phyloP scores from a whole-genome alignment of 2,888 invertebrate genomes.

The Agrotis clavis region DNA sequence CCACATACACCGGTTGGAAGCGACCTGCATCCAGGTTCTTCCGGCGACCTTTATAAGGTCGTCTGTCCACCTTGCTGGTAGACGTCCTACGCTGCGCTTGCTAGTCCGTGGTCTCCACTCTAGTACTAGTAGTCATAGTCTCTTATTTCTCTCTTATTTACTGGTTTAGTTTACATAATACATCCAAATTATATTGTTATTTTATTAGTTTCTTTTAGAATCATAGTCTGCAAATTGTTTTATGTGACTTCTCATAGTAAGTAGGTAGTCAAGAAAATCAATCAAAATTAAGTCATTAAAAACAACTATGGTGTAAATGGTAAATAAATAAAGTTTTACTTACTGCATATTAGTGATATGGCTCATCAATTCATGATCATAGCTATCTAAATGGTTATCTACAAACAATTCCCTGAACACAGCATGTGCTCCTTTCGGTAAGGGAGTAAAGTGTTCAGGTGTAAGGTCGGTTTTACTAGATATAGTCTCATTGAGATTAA shows the following conservation, averaged over 20 bases:
- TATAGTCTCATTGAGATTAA: slow-evolving; percentile 71
- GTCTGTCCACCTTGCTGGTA: too few species aligned
- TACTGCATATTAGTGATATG: slow-evolving; percentile 85
- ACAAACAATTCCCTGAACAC: slow-evolving; percentile 86
- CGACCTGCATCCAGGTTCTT: too few species aligned
- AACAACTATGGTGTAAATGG: background rate
- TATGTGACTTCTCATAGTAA: background rate
- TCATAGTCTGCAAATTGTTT: background rate
- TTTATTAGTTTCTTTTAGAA: background rate
- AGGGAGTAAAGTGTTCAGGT: slow-evolving; percentile 55
- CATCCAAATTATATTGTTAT: background rate
- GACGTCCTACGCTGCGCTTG: too few species aligned
- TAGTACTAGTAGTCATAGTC: too few species aligned
- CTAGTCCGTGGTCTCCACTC: too few species aligned
- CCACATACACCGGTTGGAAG: too few species aligned
- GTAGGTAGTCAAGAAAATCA: background rate
- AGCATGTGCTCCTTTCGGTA: slow-evolving; percentile 85
- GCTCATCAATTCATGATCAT: slow-evolving; percentile 85
- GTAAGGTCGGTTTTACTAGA: slow-evolving; percentile 39
- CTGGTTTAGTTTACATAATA: background rate
- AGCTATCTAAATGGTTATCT: slow-evolving; percentile 84
- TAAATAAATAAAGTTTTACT: slow-evolving; percentile 68
- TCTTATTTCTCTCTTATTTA: too few species aligned
- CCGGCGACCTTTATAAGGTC: too few species aligned
- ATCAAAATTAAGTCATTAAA: background rate